These are phyloP conservation scores for Chironomus tepperi DNA, from an alignment of 1,140 invertebrate species.

Conservation along the genomic window DNA sequence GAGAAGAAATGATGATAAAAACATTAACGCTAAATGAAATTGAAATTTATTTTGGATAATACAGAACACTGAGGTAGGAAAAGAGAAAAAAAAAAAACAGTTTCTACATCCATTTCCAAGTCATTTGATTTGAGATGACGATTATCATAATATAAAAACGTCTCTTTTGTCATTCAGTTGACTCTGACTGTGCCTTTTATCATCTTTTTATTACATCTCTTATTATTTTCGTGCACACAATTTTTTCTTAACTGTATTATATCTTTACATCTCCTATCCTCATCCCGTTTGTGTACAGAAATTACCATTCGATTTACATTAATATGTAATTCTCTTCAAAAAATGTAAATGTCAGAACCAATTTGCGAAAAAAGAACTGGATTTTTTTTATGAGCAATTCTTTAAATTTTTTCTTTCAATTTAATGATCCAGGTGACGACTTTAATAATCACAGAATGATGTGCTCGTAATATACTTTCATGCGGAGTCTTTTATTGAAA, in stretches of 20 bases:
- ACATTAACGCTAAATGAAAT: constrained; percentile 17
- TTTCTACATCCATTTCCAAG: no score
- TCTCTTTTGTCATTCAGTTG: constrained; percentile 18
- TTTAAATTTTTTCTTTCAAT: no score
- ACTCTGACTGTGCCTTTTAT: neutral
- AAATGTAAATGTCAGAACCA: no score
- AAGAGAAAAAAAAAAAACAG: no score
- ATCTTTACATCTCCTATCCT: neutral
- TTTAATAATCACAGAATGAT: no score
- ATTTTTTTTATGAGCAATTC: no score
- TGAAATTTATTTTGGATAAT: constrained; percentile 20
- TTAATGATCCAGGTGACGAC: no score
- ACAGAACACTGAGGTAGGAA: no score
- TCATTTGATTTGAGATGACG: neutral
- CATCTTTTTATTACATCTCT: neutral
- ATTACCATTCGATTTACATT: no score
- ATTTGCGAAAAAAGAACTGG: no score
- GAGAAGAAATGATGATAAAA: neutral
- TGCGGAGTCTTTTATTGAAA: neutral
- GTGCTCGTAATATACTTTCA: no score
- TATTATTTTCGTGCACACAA: neutral
- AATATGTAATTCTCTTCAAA: no score
- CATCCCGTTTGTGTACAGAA: neutral
- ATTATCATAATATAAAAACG: constrained; percentile 16
- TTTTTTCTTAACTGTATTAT: neutral